Base-by-base conservation (phyloP, 92 coral and sea anemone species). In the Diadumene lineata region DNA sequence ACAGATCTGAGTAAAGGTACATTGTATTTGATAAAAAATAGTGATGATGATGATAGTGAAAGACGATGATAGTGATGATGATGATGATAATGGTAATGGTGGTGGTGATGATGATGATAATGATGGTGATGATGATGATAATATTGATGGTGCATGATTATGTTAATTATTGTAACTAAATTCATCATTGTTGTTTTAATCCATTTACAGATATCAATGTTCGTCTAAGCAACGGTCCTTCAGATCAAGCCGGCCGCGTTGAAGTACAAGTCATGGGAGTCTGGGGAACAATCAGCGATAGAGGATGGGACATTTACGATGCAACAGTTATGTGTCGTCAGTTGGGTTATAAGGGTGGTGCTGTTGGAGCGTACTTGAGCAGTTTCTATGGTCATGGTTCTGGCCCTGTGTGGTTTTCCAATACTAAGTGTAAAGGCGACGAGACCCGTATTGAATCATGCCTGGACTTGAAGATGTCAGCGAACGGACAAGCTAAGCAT, bases 231-330 rank as follows among this genome's bases (percentile, higher is more conserved):
- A 68, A 68, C 13, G 50, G 66, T 19, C 18, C 23, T 22, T 46
- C 23, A 16, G 19, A 55, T 17, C 34, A 50, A 31, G 28, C 72
- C 69, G 91, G 91, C 1, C 84, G 87, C 18, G 81, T 86, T 1
- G 91, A 86, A 22, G 74, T 86, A 24, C 32, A 78, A 2, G 68
- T 68, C 28, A 73, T 79, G 22, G 87, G 84, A 25, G 24, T 82
- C 25, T 86, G 91, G 91, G 91, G 91, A n/a, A 86, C 87, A n/a
- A 60, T 86, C 30, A 56, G 66, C 43, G 91, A 86, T 64, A 18
- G 1, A 15, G 87, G 84, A 26, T 86, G 91, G 91, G 91, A 86
- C 48, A 65, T 86, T 26, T 32, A 68, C 53, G 91, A 86, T 78
- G 87, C 84, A 19, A 79, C 81, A 44, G 87, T 86, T 4, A 74